Conservation (phyloP, 2,113 vertebrate species). For the Laticauda laticaudata region DNA sequence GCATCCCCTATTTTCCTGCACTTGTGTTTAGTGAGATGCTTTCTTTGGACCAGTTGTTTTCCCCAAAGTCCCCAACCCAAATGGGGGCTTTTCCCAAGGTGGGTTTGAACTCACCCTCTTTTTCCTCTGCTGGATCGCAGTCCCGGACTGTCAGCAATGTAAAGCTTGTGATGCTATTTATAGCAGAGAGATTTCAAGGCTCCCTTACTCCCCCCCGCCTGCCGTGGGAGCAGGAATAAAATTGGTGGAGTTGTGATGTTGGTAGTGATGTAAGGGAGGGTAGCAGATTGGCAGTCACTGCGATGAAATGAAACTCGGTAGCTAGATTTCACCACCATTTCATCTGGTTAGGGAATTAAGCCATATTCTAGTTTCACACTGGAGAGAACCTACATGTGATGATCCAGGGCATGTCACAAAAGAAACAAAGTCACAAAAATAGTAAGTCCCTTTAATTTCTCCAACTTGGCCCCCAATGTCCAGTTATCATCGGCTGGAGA, state of each 20-base stretch:
- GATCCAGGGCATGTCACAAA: no score
- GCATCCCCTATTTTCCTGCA: not conserved
- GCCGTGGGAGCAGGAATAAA: not conserved
- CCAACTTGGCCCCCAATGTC: no score
- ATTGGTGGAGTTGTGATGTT: not conserved
- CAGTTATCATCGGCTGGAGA: no score
- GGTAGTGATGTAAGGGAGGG: not conserved
- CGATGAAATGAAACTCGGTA: not conserved
- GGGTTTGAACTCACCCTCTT: not conserved
- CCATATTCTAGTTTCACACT: not conserved
- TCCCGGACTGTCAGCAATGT: not conserved
- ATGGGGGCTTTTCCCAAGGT: not conserved
- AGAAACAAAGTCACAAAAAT: no score
- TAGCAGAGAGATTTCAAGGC: not conserved
- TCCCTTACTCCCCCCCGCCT: not conserved
- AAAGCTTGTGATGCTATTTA: slow-evolving; percentile 1
- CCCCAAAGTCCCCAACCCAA: rapidly evolving
- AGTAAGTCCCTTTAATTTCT: no score
- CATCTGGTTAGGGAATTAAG: not conserved
- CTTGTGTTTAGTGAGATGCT: not conserved
- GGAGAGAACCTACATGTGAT: not conserved
- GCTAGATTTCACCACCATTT: not conserved
- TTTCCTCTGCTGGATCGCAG: not conserved
- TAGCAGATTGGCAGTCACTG: no score
- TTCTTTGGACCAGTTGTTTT: not conserved